These are phyloP conservation scores for Drosophila melanocephala DNA, from an alignment of 2,888 invertebrate genomes.

Conservation along the genomic window DNA sequence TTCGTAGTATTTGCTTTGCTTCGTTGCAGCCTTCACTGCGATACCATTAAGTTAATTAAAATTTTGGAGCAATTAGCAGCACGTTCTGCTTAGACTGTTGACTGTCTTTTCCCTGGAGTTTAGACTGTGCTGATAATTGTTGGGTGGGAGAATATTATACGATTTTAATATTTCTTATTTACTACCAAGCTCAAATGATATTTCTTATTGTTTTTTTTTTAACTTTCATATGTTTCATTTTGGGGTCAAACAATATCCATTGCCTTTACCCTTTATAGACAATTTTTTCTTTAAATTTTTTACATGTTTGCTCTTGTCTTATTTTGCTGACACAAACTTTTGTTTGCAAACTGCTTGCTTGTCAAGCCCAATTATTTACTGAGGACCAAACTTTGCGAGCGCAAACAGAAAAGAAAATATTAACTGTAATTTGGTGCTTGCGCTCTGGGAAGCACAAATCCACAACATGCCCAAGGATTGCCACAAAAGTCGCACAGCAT, in stretches of 20 bases:
- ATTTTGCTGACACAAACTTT: conserved; percentile 43
- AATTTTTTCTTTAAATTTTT: conserved; percentile 1
- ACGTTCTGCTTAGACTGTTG: conserved; percentile 5
- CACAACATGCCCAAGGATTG: conserved; percentile 20
- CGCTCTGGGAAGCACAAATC: conserved; percentile 30
- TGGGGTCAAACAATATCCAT: neutral
- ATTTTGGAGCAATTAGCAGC: conserved; percentile 44
- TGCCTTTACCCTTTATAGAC: neutral
- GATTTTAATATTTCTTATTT: conserved; percentile 13
- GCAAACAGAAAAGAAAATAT: conserved; percentile 32
- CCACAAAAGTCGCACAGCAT: conserved; percentile 26
- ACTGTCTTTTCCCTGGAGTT: neutral
- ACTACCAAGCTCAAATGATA: conserved; percentile 9
- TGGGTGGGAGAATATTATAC: neutral
- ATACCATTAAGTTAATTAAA: conserved; percentile 52
- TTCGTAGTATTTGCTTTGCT: conserved; percentile 21
- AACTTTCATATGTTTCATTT: neutral
- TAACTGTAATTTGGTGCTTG: conserved; percentile 52
- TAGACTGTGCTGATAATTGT: neutral
- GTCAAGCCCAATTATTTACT: conserved; percentile 44
- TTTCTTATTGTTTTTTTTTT: conserved; percentile 9
- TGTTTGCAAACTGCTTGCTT: conserved; percentile 42
- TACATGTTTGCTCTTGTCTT: conserved; percentile 29
- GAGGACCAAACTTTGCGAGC: conserved; percentile 32
- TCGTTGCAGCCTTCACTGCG: conserved; percentile 23